Conservation (phyloP, 2,113 vertebrate genomes). For the Eublepharis macularius region DNA sequence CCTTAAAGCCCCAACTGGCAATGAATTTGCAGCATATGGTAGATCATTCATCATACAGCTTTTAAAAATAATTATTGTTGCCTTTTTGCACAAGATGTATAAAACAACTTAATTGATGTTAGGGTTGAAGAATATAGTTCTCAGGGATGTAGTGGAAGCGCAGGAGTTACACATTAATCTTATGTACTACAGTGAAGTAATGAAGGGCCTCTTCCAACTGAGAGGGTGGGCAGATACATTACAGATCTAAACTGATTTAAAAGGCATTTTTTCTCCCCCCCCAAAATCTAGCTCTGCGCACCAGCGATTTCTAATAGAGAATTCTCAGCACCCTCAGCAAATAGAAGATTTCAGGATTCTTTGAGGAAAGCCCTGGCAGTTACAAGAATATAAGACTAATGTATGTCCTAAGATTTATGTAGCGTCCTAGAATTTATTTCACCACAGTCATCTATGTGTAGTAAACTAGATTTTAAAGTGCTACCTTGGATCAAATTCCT, state of each 20-base stretch:
- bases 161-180: not conserved
- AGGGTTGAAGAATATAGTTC: not conserved
- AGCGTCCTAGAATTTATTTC: not conserved
- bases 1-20: not conserved
- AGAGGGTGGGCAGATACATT: not conserved
- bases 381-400: not conserved
- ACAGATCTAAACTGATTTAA: not conserved
- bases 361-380: not conserved
- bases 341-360: not conserved
- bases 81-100: not conserved
- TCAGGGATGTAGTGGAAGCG: too few species aligned
- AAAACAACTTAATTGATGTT: not conserved
- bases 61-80: not conserved
- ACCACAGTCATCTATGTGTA: conserved; percentile 22
- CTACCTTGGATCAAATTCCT: conserved; percentile 70
- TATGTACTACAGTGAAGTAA: not conserved
- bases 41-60: not conserved
- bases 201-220: not conserved
- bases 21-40: not conserved
- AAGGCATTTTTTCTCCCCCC: not conserved
- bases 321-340: not conserved
- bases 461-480: conserved; percentile 19
- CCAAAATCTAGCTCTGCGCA: not conserved
- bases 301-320: not conserved
- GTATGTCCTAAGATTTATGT: not conserved